Conservation (phyloP, 2,888 invertebrate species). For the Ctena decussata region DNA sequence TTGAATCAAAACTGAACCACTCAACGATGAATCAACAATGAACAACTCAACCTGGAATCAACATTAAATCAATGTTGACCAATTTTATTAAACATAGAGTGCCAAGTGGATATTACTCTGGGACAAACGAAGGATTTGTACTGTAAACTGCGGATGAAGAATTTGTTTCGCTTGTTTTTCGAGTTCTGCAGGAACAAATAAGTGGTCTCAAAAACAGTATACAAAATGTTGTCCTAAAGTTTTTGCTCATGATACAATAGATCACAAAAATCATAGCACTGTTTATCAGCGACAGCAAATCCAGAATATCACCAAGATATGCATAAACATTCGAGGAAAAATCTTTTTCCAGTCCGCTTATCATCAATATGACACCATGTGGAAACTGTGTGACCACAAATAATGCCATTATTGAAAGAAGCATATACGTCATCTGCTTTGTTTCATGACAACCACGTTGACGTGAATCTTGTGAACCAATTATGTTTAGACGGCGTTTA, state of each 20-base stretch:
- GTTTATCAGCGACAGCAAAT: conserved; percentile 95
- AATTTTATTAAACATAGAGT: too few species aligned
- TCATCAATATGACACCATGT: conserved; percentile 91
- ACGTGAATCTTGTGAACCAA: too few species aligned
- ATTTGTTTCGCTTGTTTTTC: too few species aligned
- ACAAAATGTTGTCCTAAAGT: conserved; percentile 91
- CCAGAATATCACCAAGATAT: conserved; percentile 92
- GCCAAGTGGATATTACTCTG: too few species aligned
- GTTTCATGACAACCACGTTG: conserved; percentile 87
- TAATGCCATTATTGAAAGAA: conserved; percentile 94
- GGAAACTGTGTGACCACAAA: conserved; percentile 97
- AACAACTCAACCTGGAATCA: too few species aligned
- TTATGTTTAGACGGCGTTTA: conserved; percentile 78
- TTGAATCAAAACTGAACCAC: too few species aligned
- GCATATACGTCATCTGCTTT: conserved; percentile 94
- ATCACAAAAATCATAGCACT: conserved; percentile 97
- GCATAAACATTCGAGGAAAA: conserved; percentile 90
- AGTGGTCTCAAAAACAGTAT: conserved; percentile 78
- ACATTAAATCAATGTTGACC: too few species aligned
- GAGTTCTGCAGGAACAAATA: too few species aligned
- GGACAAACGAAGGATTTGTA: too few species aligned
- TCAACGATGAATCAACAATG: too few species aligned
- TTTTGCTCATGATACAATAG: conserved; percentile 97
- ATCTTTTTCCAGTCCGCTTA: conserved; percentile 88
- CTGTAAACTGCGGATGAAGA: too few species aligned